Conservation (phyloP, 2,888 invertebrate species). For the Plagodis pulveraria region DNA sequence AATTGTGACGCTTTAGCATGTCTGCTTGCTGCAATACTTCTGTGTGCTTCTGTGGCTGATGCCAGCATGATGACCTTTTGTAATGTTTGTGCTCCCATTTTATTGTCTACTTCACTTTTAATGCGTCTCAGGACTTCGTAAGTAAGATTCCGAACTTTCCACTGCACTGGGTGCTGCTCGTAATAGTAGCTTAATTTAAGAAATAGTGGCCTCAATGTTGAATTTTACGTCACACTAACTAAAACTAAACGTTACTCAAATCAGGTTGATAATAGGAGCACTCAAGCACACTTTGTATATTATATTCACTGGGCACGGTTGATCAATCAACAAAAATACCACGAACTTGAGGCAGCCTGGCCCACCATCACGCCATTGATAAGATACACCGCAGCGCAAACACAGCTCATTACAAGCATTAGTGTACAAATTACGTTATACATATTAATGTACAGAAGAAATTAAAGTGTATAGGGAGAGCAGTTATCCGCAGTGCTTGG, state of each 20-base stretch:
- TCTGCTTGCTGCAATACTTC: conserved; percentile 43
- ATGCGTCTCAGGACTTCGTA: conserved; percentile 58
- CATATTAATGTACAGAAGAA: conserved; percentile 12
- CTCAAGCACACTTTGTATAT: conserved; percentile 15
- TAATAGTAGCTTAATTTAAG: conserved; percentile 9
- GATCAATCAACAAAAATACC: conserved; percentile 8
- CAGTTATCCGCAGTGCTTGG: background rate
- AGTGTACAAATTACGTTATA: background rate
- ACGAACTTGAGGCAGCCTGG: conserved; percentile 12
- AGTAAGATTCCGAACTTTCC: conserved; percentile 45
- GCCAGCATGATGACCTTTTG: conserved; percentile 37
- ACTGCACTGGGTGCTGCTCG: conserved; percentile 25
- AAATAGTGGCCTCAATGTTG: conserved; percentile 11
- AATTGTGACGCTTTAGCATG: conserved; percentile 52
- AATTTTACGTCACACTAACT: background rate
- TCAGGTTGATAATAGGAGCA: conserved; percentile 11
- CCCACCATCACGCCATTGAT: conserved; percentile 10
- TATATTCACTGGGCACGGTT: conserved; percentile 11
- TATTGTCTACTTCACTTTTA: conserved; percentile 50
- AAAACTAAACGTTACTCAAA: background rate
- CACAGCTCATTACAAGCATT: conserved; percentile 14
- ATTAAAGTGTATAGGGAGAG: background rate
- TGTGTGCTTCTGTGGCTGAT: conserved; percentile 49
- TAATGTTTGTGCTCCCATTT: conserved; percentile 41
- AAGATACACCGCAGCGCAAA: conserved; percentile 13